These are phyloP conservation scores for Ranitomeya imitator DNA, from an alignment of 2,113 vertebrate genomes.

Conservation along the genomic window DNA sequence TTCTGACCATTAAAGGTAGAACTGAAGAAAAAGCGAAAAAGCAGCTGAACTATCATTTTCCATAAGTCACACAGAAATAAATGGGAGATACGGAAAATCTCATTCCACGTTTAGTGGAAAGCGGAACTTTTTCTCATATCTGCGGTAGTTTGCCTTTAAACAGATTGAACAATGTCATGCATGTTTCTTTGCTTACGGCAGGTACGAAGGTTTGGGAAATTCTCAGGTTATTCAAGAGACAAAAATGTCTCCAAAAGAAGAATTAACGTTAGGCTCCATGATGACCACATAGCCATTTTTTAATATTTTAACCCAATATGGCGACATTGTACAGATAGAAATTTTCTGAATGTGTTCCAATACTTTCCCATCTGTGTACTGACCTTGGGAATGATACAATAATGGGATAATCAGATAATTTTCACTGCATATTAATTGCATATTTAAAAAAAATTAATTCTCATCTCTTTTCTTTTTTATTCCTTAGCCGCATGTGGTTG, in stretches of 20 bases:
- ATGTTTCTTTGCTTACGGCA: not conserved
- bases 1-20: too few relatives aligned
- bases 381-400: slow-evolving; percentile 52
- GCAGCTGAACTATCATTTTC: too few relatives aligned
- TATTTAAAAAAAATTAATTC: slow-evolving; percentile 44
- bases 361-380: slow-evolving; percentile 3
- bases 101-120: too few relatives aligned
- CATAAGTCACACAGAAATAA: too few relatives aligned
- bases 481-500: slow-evolving; percentile 17
- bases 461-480: not conserved
- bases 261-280: not conserved
- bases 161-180: not conserved
- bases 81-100: too few relatives aligned
- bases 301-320: not conserved
- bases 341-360: slow-evolving; percentile 17
- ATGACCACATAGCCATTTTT: not conserved
- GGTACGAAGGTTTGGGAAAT: not conserved
- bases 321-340: not conserved
- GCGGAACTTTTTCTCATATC: too few relatives aligned
- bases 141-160: too few relatives aligned
- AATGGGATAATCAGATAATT: slow-evolving; percentile 47
- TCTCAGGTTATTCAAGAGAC: not conserved
- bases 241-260: too few relatives aligned
- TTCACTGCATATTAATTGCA: slow-evolving; percentile 48
- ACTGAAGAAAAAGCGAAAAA: too few relatives aligned